These are phyloP conservation scores for Zaprionus camerounensis DNA, from an alignment of 1,140 invertebrate species.

Conservation along the genomic window DNA sequence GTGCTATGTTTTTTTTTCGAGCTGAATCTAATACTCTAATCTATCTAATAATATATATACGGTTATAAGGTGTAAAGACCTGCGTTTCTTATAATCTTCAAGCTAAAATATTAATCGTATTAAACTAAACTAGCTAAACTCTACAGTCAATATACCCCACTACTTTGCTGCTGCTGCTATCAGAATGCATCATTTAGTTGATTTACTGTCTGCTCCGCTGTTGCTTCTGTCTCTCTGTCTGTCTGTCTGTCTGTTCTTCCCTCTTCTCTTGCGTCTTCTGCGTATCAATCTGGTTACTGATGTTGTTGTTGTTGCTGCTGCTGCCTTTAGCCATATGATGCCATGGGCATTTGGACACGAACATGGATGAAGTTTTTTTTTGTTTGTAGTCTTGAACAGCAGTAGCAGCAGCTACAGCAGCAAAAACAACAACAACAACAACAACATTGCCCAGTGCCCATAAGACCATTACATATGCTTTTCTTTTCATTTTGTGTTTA, in stretches of 20 bases:
- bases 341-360: constrained; percentile 47
- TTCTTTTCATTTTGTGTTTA: constrained; percentile 69
- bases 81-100: background rate
- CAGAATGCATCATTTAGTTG: constrained; percentile 61
- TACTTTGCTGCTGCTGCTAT: background rate
- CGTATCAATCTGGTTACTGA: constrained; percentile 20
- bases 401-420: constrained; percentile 2
- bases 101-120: background rate
- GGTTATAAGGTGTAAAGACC: too few relatives aligned
- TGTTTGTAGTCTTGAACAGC: constrained; percentile 16
- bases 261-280: constrained; percentile 31
- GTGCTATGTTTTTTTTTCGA: too few relatives aligned
- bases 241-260: constrained; percentile 1
- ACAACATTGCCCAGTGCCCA: constrained; percentile 2
- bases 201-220: constrained; percentile 56
- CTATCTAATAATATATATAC: too few relatives aligned
- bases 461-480: constrained; percentile 68
- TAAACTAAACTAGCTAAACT: background rate
- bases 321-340: constrained; percentile 41
- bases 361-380: constrained; percentile 44
- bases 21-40: too few relatives aligned
- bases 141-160: constrained; percentile 6
- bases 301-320: constrained; percentile 16
- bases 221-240: constrained; percentile 15
- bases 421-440: constrained; percentile 7